A percentile compares a stretch with the other conserved stretches of the same genome.
Conservation (phyloP, 2,113 vertebrate species). For the Indicator maculatus region DNA sequence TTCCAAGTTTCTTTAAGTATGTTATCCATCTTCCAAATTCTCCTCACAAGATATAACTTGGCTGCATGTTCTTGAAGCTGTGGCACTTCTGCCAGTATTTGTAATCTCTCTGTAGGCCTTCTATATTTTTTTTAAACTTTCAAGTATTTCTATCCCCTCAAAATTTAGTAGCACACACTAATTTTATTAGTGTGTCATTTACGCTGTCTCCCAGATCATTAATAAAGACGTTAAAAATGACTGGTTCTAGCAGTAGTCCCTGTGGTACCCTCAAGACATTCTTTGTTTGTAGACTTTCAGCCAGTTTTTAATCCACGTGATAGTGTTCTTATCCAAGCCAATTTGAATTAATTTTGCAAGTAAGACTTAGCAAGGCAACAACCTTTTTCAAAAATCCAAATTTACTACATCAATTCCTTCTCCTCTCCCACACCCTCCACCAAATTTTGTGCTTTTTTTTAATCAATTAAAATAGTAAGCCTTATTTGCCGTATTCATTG, state of each 20-base stretch:
- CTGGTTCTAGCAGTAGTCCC: slow-evolving; percentile 59
- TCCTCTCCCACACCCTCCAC: fast-evolving
- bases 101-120: neutral
- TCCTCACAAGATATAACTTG: neutral
- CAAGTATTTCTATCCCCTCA: slow-evolving; percentile 39
- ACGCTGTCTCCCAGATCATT: slow-evolving; percentile 70
- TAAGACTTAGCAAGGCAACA: neutral
- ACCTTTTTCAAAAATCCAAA: neutral
- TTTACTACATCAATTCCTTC: neutral
- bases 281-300: slow-evolving; percentile 60
- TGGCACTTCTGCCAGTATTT: neutral
- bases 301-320: slow-evolving; percentile 63
- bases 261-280: slow-evolving; percentile 37
- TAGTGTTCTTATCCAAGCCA: slow-evolving; percentile 38
- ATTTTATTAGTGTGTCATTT: slow-evolving; percentile 71
- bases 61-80: neutral
- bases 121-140: neutral
- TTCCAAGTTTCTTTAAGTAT: neutral
- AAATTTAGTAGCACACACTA: slow-evolving; percentile 53
- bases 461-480: neutral
- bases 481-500: neutral
- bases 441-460: neutral
- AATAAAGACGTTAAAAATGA: slow-evolving; percentile 76
- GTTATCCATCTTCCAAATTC: neutral
- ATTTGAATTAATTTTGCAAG: slow-evolving; percentile 61